These are phyloP conservation scores for Mimumesa dahlbomi DNA, from an alignment of 2,888 invertebrate genomes.

Conservation along the genomic window DNA sequence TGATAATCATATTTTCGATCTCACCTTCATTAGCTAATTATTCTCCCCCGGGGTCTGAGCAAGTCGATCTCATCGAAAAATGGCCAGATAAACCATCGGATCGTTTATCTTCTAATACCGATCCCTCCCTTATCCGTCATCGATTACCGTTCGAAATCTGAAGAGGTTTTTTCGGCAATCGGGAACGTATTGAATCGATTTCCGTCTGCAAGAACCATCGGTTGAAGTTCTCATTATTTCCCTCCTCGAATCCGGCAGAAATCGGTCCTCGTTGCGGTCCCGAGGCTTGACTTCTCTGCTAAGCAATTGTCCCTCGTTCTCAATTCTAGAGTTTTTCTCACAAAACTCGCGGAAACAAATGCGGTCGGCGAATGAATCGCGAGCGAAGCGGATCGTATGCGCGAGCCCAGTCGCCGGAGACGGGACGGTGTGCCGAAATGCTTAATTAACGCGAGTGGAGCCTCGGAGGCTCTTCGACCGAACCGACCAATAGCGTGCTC, in stretches of 20 bases:
- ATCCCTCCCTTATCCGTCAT: neutral
- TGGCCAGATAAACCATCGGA: neutral
- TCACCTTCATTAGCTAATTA: no score
- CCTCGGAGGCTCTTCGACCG: conserved; percentile 42
- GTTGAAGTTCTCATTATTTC: no score
- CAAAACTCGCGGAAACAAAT: conserved; percentile 23
- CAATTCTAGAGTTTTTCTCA: conserved; percentile 6
- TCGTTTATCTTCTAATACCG: neutral
- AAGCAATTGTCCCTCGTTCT: neutral
- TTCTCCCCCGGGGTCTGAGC: no score
- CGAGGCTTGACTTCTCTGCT: neutral
- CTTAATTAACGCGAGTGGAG: conserved; percentile 68
- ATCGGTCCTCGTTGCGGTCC: neutral
- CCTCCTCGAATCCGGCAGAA: neutral
- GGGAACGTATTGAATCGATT: neutral
- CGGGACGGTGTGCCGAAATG: conserved; percentile 68
- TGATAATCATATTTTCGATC: neutral
- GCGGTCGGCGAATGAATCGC: conserved; percentile 55
- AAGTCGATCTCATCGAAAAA: neutral
- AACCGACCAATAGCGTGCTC: conserved; percentile 59
- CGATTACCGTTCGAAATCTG: no score
- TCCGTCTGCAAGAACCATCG: no score
- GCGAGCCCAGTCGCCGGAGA: conserved; percentile 36
- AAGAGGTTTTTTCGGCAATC: no score
- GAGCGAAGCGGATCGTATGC: conserved; percentile 33